Conservation (phyloP, 2,113 vertebrate species). For the Bubalus kerabau region DNA sequence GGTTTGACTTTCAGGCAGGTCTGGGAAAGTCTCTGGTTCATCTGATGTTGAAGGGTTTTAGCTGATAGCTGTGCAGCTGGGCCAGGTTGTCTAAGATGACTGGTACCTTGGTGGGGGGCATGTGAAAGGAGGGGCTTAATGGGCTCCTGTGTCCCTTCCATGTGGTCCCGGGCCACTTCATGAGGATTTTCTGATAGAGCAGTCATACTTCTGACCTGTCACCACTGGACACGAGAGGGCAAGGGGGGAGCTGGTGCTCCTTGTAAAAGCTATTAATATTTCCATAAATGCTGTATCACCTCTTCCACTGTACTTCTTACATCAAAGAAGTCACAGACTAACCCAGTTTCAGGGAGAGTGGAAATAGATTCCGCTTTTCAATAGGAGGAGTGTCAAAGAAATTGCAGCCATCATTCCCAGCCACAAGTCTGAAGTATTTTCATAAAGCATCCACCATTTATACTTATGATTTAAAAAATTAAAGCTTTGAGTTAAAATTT, state of each 20-base stretch:
- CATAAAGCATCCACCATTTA: background rate
- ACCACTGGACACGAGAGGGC: background rate
- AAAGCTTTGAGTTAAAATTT: background rate
- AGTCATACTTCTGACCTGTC: too few relatives aligned
- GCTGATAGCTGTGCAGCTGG: too few relatives aligned
- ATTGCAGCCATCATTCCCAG: background rate
- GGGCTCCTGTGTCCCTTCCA: rapidly evolving
- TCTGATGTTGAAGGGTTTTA: background rate
- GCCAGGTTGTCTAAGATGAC: too few relatives aligned
- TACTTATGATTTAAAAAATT: background rate
- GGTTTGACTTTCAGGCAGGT: background rate
- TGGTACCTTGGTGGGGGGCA: background rate
- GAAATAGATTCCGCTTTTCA: background rate
- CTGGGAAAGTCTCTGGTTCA: background rate
- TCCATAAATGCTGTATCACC: background rate
- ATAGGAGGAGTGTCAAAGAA: background rate
- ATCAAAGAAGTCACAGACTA: background rate
- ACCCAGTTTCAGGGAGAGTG: background rate
- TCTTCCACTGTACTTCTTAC: background rate
- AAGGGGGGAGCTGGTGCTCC: background rate
- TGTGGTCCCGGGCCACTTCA: too few relatives aligned
- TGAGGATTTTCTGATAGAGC: background rate
- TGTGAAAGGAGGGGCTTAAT: background rate
- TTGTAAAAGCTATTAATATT: background rate
- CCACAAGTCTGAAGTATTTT: background rate